A percentile compares a stretch with the other conserved stretches of the same genome.
Evolutionary conservation across 1,140 invertebrate species (phyloP).

Genomic region (Copidosoma floridanum): DNA sequence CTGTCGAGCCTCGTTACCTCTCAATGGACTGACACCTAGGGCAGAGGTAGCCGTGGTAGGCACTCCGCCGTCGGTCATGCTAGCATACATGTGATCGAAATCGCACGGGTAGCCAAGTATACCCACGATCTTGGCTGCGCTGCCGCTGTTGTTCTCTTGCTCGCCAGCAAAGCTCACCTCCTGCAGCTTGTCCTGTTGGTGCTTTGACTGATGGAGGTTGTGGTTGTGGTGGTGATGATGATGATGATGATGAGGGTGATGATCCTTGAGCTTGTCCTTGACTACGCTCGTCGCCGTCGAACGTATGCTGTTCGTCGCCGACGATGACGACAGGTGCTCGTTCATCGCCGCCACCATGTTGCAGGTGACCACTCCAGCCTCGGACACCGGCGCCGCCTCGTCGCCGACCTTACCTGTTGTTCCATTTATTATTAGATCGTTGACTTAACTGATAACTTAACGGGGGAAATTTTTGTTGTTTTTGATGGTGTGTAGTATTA

Average conservation of each 20-base stretch:
- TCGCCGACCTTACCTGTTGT: conserved; percentile 25
- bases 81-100: conserved; percentile 61
- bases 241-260: too few species aligned
- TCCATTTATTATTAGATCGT: too few species aligned
- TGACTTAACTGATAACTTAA: too few species aligned
- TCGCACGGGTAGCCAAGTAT: conserved; percentile 54
- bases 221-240: too few species aligned
- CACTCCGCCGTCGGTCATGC: conserved; percentile 52
- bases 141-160: neutral
- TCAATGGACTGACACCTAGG: conserved; percentile 44
- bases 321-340: conserved; percentile 50
- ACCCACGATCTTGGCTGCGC: conserved; percentile 38
- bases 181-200: conserved; percentile 13
- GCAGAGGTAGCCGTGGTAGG: conserved; percentile 42
- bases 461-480: too few species aligned
- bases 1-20: conserved; percentile 52
- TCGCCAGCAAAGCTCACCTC: conserved; percentile 1
- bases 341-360: conserved; percentile 57
- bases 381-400: conserved; percentile 31
- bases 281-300: conserved; percentile 28
- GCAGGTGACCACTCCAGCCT: conserved; percentile 31
- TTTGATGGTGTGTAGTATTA: too few species aligned
- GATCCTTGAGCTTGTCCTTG: conserved; percentile 20
- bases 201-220: too few species aligned
- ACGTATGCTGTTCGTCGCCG: conserved; percentile 45